Evolutionary conservation across 2,797 vertebrate genomes (phyloP).

Genomic region (Oophaga sylvatica): DNA sequence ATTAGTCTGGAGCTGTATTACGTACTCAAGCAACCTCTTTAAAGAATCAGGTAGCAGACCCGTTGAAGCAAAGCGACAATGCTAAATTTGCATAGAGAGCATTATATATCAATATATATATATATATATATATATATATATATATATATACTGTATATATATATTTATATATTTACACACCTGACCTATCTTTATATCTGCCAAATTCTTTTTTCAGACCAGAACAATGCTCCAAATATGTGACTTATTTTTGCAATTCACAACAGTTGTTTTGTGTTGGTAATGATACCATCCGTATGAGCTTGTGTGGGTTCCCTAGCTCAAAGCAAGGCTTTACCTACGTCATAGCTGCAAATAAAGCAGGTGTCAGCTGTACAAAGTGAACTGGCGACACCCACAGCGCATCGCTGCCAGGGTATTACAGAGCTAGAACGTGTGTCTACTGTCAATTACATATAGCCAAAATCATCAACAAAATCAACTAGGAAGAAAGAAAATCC

Average conservation of each 20-base stretch:
- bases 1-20: no score
- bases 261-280: slow-evolving; percentile 52
- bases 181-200: not conserved
- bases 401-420: slow-evolving; percentile 48
- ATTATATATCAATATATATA: no score
- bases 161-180: not conserved
- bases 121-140: no score
- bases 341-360: slow-evolving; percentile 61
- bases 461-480: slow-evolving; percentile 3
- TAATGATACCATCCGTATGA: slow-evolving; percentile 59
- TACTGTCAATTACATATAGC: not conserved
- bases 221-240: slow-evolving; percentile 30
- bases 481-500: not conserved
- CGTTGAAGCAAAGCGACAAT: not conserved
- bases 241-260: slow-evolving; percentile 34
- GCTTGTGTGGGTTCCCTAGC: slow-evolving; percentile 53
- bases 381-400: slow-evolving; percentile 51
- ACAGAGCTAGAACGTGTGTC: not conserved
- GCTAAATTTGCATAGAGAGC: not conserved
- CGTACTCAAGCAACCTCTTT: not conserved
- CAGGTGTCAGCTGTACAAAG: slow-evolving; percentile 48
- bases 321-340: slow-evolving; percentile 44
- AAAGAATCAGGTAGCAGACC: not conserved
- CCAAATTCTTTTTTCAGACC: not conserved
- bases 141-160: no score